Percentiles rank a stretch among this genome's conserved stretches.
phyloP scores from a whole-genome alignment of 1,140 invertebrate species.

The Globodera rostochiensis region DNA sequence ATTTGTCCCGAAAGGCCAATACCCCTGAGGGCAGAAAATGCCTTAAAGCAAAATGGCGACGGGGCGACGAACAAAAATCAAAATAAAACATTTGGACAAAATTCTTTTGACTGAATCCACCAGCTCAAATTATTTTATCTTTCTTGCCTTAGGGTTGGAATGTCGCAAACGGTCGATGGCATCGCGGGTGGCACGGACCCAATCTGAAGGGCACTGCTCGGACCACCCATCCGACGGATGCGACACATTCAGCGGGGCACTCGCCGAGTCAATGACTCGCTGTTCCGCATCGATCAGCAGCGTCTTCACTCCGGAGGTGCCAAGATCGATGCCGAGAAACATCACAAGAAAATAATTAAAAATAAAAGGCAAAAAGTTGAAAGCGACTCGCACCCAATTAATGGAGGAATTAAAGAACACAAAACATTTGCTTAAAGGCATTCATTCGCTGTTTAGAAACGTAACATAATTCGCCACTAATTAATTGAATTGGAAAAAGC shows the following conservation, averaged over 20 bases:
- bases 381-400: no score
- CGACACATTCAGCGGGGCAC: slow-evolving; percentile 16
- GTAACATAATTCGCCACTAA: no score
- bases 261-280: slow-evolving; percentile 17
- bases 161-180: slow-evolving; percentile 15
- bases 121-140: not conserved
- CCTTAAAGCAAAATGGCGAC: not conserved
- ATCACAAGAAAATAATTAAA: not conserved
- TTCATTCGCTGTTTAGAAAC: no score
- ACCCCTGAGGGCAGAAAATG: slow-evolving; percentile 6
- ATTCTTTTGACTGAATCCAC: not conserved
- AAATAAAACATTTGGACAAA: not conserved
- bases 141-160: not conserved
- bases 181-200: slow-evolving; percentile 23
- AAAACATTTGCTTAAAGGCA: no score
- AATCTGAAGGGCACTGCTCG: slow-evolving; percentile 35
- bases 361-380: no score
- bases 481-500: no score
- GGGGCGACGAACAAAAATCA: not conserved
- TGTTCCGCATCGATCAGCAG: slow-evolving; percentile 26
- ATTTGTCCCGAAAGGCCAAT: slow-evolving; percentile 39
- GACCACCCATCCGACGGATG: slow-evolving; percentile 33
- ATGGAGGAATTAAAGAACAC: no score
- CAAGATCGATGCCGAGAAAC: slow-evolving; percentile 41
- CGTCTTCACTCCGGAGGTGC: slow-evolving; percentile 38